phyloP scores from a whole-genome alignment of 37 sponge, comb jelly and placozoan species.

The Lycopodina hypogea region DNA sequence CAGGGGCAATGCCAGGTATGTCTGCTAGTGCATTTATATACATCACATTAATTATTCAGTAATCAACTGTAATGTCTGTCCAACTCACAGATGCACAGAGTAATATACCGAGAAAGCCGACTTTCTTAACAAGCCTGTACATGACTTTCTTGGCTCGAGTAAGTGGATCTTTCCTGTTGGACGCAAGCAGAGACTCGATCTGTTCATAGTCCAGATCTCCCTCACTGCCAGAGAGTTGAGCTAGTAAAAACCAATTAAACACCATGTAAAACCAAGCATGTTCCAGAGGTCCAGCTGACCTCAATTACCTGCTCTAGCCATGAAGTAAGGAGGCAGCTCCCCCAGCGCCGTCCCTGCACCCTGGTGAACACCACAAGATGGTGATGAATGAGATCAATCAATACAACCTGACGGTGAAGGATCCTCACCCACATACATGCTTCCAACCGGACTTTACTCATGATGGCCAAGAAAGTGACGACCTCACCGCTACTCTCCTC shows the following conservation, averaged over 20 bases:
- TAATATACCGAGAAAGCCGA: constrained; percentile 96
- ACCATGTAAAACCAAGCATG: background rate
- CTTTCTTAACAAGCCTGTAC: constrained; percentile 82
- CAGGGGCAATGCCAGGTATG: too few relatives aligned
- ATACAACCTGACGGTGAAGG: background rate
- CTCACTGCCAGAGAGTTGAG: constrained; percentile 85
- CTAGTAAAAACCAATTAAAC: constrained; percentile 21
- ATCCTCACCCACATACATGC: constrained; percentile 87
- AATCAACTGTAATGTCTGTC: too few relatives aligned
- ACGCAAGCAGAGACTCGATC: constrained; percentile 73
- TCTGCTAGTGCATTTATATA: too few relatives aligned
- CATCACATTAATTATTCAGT: too few relatives aligned
- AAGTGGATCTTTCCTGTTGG: constrained; percentile 60
- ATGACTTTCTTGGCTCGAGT: constrained; percentile 82
- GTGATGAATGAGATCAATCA: background rate
- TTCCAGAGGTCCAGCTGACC: too few relatives aligned
- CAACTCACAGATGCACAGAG: constrained; percentile 92
- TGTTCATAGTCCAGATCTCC: constrained; percentile 80
- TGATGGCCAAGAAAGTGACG: constrained; percentile 78
- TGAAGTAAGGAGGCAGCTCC: constrained; percentile 99
- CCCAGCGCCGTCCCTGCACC: constrained; percentile 97
- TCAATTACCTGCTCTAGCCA: constrained; percentile 89
- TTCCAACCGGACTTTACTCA: constrained; percentile 92
- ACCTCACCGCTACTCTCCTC: constrained; percentile 15
- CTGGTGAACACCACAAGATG: constrained; percentile 28